A percentile compares a stretch with the other conserved stretches of the same genome.
Conservation (phyloP, 2,888 invertebrate genomes). For the Drosophila bunnanda region DNA sequence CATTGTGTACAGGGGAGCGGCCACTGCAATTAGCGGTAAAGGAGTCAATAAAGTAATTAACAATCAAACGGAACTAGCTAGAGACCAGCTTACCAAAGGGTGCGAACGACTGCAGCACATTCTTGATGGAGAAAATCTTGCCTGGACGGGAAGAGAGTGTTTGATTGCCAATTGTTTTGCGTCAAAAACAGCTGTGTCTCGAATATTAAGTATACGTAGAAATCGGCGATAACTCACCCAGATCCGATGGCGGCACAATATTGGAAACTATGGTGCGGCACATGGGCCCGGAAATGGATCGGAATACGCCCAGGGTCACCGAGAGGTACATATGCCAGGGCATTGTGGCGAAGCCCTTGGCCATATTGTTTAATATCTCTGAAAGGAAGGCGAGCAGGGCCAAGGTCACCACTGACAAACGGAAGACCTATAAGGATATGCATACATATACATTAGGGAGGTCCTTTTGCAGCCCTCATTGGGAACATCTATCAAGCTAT, state of each 20-base stretch:
- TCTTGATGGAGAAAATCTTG: conserved; percentile 89
- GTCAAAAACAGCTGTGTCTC: conserved; percentile 23
- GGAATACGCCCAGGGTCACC: conserved; percentile 73
- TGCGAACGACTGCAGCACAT: conserved; percentile 88
- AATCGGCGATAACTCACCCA: conserved; percentile 78
- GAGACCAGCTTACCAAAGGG: conserved; percentile 84
- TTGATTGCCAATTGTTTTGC: conserved; percentile 8
- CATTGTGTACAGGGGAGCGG: conserved; percentile 88
- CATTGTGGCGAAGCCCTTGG: conserved; percentile 76
- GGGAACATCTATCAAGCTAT: neutral
- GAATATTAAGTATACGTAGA: neutral
- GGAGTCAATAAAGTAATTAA: conserved; percentile 18
- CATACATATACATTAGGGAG: neutral
- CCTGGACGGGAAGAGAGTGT: conserved; percentile 80
- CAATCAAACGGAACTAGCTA: conserved; percentile 1
- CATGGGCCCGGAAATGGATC: conserved; percentile 82
- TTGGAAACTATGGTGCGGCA: conserved; percentile 83
- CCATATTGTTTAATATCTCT: conserved; percentile 73
- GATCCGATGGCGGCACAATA: conserved; percentile 82
- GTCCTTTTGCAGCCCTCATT: too few relatives aligned
- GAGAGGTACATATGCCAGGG: conserved; percentile 83
- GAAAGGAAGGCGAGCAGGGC: conserved; percentile 80
- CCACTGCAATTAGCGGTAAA: conserved; percentile 70
- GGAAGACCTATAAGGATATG: conserved; percentile 66
- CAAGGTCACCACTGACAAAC: conserved; percentile 80